These are phyloP conservation scores for Psammodynastes pulverulentus DNA, from an alignment of 2,113 vertebrate species.

Conservation along the genomic window DNA sequence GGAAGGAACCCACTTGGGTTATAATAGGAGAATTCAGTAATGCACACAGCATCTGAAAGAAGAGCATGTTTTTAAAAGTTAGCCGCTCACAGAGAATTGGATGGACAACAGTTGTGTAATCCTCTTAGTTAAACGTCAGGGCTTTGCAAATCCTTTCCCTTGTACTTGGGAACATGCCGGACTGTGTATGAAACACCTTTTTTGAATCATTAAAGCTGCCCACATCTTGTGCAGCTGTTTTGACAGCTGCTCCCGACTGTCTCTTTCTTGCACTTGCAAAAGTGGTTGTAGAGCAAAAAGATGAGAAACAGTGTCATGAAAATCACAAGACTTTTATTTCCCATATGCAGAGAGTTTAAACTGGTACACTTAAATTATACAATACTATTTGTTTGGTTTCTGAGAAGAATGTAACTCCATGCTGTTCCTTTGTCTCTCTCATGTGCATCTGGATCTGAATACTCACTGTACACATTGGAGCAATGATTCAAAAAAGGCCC, in stretches of 20 bases:
- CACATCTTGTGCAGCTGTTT: neutral
- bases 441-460: neutral
- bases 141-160: neutral
- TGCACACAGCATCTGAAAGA: neutral
- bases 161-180: neutral
- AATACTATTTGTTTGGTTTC: neutral
- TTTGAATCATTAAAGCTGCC: neutral
- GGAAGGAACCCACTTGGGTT: neutral
- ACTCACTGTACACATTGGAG: neutral
- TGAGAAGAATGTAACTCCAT: neutral
- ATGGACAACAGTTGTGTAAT: neutral
- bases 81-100: neutral
- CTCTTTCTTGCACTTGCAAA: neutral
- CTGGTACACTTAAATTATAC: neutral
- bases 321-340: conserved; percentile 5
- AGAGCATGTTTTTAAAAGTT: neutral
- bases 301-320: neutral
- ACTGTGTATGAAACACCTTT: neutral
- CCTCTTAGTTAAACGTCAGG: neutral
- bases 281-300: neutral
- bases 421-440: neutral
- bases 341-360: neutral
- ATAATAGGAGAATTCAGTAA: neutral
- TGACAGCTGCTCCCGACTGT: neutral
- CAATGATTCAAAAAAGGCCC: neutral